Percentiles rank a stretch among this genome's conserved stretches.
Evolutionary conservation across 1,140 invertebrate species (phyloP).

Genomic region (Hydropsyche tenuis): DNA sequence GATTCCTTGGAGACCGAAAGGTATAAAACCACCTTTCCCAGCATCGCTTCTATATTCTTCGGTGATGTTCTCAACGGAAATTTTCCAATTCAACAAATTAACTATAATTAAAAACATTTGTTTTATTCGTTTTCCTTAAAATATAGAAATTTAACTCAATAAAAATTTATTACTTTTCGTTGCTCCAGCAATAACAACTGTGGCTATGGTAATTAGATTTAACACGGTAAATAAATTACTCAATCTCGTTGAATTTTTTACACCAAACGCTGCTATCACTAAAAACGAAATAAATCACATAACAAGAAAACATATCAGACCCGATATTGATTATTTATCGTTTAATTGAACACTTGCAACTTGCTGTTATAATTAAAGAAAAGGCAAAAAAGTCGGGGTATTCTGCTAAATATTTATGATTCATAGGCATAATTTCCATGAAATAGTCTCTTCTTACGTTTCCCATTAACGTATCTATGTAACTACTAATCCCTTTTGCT

Average conservation of each 20-base stretch:
- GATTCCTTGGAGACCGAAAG: constrained; percentile 80
- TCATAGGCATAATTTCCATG: constrained; percentile 70
- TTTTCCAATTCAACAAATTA: constrained; percentile 72
- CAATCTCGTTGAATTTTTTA: constrained; percentile 85
- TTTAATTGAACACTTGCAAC: constrained; percentile 58
- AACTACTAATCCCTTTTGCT: constrained; percentile 87
- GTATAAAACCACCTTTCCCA: constrained; percentile 81
- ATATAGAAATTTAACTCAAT: not conserved
- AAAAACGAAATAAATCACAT: constrained; percentile 50
- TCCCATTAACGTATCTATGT: constrained; percentile 84
- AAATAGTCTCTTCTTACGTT: constrained; percentile 76
- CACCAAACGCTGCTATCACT: constrained; percentile 79
- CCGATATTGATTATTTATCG: not conserved
- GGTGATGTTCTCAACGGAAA: constrained; percentile 65
- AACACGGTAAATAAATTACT: constrained; percentile 91
- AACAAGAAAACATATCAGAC: not conserved
- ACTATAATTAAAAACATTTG: constrained; percentile 55
- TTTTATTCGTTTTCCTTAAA: not conserved
- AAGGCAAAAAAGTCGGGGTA: constrained; percentile 88
- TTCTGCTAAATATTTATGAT: constrained; percentile 73
- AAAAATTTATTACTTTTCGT: constrained; percentile 71
- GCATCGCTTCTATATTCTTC: constrained; percentile 57
- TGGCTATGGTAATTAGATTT: constrained; percentile 82
- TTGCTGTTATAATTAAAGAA: constrained; percentile 70
- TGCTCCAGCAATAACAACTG: constrained; percentile 82